phyloP scores from a whole-genome alignment of 2,888 invertebrate species.

The Drosophila peninsularis region DNA sequence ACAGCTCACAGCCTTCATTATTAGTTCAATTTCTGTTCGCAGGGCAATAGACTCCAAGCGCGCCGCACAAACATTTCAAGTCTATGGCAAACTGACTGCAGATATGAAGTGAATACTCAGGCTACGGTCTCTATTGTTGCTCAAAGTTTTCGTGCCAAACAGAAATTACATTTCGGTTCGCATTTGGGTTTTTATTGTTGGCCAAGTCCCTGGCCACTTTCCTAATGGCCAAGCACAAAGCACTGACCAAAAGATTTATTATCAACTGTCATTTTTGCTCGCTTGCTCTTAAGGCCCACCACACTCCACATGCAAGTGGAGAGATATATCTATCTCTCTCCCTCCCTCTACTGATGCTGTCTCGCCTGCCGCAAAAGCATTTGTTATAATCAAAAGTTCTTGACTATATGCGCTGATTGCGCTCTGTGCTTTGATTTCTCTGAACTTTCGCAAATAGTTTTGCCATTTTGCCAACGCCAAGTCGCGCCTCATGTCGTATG shows the following conservation, averaged over 20 bases:
- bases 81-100: background rate
- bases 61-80: background rate
- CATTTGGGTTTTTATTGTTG: conserved; percentile 62
- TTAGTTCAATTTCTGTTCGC: background rate
- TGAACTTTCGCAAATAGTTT: conserved; percentile 70
- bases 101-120: conserved; percentile 14
- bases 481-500: conserved; percentile 44
- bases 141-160: conserved; percentile 63
- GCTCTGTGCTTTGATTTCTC: conserved; percentile 66
- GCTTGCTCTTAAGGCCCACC: conserved; percentile 26
- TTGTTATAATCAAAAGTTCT: conserved; percentile 78
- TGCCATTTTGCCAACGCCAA: conserved; percentile 41
- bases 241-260: conserved; percentile 78
- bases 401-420: conserved; percentile 66
- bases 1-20: background rate
- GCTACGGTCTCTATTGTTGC: conserved; percentile 14
- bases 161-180: conserved; percentile 64
- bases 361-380: conserved; percentile 49
- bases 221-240: conserved; percentile 58
- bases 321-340: conserved; percentile 4
- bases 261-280: conserved; percentile 68
- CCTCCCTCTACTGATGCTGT: conserved; percentile 8
- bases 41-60: background rate
- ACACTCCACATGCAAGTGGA: background rate
- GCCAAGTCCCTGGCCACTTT: conserved; percentile 49